phyloP scores from a whole-genome alignment of 2,113 vertebrate genomes.

The Nematolebias whitei region DNA sequence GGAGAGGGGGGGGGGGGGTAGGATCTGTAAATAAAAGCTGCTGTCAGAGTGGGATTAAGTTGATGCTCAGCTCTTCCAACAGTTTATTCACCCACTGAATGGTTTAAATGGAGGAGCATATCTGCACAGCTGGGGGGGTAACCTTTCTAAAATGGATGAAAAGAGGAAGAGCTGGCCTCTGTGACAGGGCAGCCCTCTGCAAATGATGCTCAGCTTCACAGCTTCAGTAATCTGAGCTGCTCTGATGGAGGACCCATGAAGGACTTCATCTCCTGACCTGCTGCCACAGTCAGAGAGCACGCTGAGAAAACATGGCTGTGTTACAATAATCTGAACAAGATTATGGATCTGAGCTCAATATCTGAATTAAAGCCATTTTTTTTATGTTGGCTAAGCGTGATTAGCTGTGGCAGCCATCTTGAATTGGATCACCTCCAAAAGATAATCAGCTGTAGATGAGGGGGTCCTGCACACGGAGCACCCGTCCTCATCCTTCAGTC shows the following conservation, averaged over 20 bases:
- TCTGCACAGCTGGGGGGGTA: background rate
- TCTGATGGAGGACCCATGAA: no score
- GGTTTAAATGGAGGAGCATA: conserved; percentile 13
- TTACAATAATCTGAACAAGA: no score
- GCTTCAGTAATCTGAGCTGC: no score
- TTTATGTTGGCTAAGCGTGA: no score
- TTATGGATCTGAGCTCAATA: no score
- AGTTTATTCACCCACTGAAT: conserved; percentile 35
- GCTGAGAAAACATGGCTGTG: no score
- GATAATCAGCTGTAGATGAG: background rate
- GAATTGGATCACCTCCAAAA: background rate
- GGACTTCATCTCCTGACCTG: no score
- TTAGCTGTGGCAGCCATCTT: background rate
- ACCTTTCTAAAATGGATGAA: conserved; percentile 41
- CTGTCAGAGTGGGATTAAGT: conserved; percentile 37
- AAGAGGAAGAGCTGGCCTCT: conserved; percentile 30
- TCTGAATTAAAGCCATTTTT: no score
- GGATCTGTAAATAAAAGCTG: background rate
- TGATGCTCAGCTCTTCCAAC: conserved; percentile 26
- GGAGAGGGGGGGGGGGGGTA: conserved; percentile 9
- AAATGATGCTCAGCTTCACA: background rate
- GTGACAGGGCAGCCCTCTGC: conserved; percentile 6
- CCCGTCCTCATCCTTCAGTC: background rate
- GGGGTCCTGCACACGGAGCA: background rate
- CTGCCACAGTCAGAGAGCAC: no score